phyloP scores from a whole-genome alignment of 2,888 invertebrate species.

The Rambutsinella grinnellia region DNA sequence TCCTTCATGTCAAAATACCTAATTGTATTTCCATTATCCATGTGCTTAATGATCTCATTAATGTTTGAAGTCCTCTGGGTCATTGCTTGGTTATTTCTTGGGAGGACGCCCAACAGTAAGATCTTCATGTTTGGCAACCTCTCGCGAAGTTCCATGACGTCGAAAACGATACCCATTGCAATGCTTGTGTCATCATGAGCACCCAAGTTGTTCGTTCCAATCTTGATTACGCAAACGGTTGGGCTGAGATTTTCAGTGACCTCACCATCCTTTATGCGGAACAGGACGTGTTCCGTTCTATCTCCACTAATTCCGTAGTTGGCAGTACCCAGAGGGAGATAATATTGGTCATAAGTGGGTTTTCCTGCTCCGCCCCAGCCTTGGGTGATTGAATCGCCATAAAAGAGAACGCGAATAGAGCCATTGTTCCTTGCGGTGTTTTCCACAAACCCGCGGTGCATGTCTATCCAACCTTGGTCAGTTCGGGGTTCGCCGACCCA shows the following conservation, averaged over 20 bases:
- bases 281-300: conserved; percentile 72
- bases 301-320: conserved; percentile 70
- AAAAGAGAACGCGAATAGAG: conserved; percentile 57
- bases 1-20: conserved; percentile 62
- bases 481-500: conserved; percentile 38
- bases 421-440: conserved; percentile 52
- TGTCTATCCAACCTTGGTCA: conserved; percentile 54
- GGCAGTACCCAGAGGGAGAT: conserved; percentile 57
- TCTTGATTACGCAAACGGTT: conserved; percentile 72
- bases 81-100: conserved; percentile 25
- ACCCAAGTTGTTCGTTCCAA: conserved; percentile 72
- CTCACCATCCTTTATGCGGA: conserved; percentile 73
- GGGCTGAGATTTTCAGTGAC: conserved; percentile 70
- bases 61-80: conserved; percentile 5
- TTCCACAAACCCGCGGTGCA: conserved; percentile 45
- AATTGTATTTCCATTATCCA: conserved; percentile 54
- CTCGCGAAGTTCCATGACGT: conserved; percentile 68
- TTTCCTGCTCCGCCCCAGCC: conserved; percentile 55
- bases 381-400: conserved; percentile 63
- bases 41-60: conserved; percentile 28
- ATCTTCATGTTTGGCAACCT: conserved; percentile 49
- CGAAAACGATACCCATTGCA: conserved; percentile 69
- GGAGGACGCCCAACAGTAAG: conserved; percentile 48
- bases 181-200: conserved; percentile 70
- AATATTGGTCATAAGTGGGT: conserved; percentile 47